Conservation (phyloP, 2,797 vertebrate genomes). For the Lutjanus argentimaculatus region DNA sequence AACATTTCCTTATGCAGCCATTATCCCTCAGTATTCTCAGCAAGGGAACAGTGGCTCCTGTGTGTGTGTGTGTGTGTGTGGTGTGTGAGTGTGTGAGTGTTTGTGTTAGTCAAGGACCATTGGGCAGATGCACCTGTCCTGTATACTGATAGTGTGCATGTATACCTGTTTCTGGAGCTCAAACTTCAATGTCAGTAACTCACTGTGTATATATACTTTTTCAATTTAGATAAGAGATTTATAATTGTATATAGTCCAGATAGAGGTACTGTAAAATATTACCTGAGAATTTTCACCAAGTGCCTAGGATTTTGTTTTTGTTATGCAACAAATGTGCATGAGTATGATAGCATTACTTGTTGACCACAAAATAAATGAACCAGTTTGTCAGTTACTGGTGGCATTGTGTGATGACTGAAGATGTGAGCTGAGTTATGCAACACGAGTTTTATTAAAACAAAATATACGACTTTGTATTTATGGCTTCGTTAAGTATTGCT, state of each 20-base stretch:
- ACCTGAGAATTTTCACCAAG: slow-evolving; percentile 77
- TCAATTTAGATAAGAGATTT: slow-evolving; percentile 60
- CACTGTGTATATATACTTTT: slow-evolving; percentile 37
- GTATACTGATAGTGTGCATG: slow-evolving; percentile 34
- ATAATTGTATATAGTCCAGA: slow-evolving; percentile 66
- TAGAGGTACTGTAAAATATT: slow-evolving; percentile 77
- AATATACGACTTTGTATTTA: slow-evolving; percentile 51
- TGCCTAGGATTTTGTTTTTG: slow-evolving; percentile 72
- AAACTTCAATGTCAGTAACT: slow-evolving; percentile 39
- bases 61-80: slow-evolving; percentile 1
- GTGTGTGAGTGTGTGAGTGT: slow-evolving; percentile 16
- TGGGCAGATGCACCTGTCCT: slow-evolving; percentile 43
- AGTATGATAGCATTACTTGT: slow-evolving; percentile 70
- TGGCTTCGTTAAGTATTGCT: slow-evolving; percentile 21
- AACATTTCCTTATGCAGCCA: slow-evolving; percentile 56
- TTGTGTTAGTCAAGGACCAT: slow-evolving; percentile 43
- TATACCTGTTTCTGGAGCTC: slow-evolving; percentile 37
- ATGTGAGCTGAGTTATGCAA: slow-evolving; percentile 29
- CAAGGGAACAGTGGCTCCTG: slow-evolving; percentile 32
- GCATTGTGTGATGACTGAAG: slow-evolving; percentile 57
- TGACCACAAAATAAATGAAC: slow-evolving; percentile 65
- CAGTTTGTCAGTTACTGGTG: slow-evolving; percentile 49
- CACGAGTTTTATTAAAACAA: slow-evolving; percentile 64
- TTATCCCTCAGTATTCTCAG: slow-evolving; percentile 63
- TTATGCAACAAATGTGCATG: slow-evolving; percentile 71